Evolutionary conservation across 2,797 vertebrate genomes (phyloP).

Genomic region (Anabas testudineus): DNA sequence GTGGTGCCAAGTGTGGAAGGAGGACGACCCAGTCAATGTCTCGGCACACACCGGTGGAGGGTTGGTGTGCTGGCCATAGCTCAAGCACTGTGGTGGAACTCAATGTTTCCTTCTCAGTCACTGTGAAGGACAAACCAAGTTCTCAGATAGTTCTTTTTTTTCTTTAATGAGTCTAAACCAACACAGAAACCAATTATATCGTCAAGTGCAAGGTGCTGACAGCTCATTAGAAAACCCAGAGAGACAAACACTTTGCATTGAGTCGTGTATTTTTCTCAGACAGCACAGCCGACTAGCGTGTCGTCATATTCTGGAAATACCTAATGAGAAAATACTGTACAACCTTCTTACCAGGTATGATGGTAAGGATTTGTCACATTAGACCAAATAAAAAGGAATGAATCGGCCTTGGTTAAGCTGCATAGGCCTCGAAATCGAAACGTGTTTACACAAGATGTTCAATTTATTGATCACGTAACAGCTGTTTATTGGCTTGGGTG

Average conservation of each 20-base stretch:
- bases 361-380: background rate
- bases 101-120: slow-evolving; percentile 39
- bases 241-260: slow-evolving; percentile 52
- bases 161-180: slow-evolving; percentile 57
- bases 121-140: slow-evolving; percentile 53
- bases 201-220: slow-evolving; percentile 55
- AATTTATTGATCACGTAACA: no score
- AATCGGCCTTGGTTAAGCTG: no score
- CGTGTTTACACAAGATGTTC: background rate
- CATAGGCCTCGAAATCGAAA: no score
- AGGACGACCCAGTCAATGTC: slow-evolving; percentile 7
- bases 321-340: slow-evolving; percentile 3
- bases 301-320: slow-evolving; percentile 6
- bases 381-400: background rate
- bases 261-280: slow-evolving; percentile 16
- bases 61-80: background rate
- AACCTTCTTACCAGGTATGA: background rate
- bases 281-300: slow-evolving; percentile 10
- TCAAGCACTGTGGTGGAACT: background rate
- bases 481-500: no score
- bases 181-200: slow-evolving; percentile 57
- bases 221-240: slow-evolving; percentile 67
- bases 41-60: background rate
- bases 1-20: slow-evolving; percentile 3
- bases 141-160: slow-evolving; percentile 42